phyloP scores from a whole-genome alignment of 2,113 vertebrate genomes.

The Elgaria multicarinata region DNA sequence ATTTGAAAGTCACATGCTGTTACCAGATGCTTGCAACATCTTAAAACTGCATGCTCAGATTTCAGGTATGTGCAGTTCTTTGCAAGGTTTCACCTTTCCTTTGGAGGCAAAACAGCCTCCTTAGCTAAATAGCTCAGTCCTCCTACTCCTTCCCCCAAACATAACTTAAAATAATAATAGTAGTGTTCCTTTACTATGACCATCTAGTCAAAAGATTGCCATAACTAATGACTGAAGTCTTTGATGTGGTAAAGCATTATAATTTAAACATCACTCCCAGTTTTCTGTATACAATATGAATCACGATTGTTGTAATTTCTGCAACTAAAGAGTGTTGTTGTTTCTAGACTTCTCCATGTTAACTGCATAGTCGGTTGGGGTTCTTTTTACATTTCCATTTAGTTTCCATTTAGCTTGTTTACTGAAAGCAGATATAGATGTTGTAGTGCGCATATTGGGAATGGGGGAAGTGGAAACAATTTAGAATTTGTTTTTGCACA shows the following conservation, averaged over 20 bases:
- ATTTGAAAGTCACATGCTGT: conserved; percentile 31
- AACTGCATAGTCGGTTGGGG: neutral
- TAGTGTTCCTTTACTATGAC: neutral
- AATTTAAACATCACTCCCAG: conserved; percentile 5
- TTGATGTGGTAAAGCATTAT: conserved; percentile 2
- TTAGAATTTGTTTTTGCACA: neutral
- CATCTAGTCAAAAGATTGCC: conserved; percentile 17
- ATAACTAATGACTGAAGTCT: neutral
- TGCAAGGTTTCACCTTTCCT: neutral
- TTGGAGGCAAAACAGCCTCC: conserved; percentile 2
- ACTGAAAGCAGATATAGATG: neutral
- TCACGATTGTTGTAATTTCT: neutral
- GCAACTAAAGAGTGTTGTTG: neutral
- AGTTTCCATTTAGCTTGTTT: neutral
- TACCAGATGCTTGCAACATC: conserved; percentile 36
- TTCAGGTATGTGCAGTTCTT: conserved; percentile 45
- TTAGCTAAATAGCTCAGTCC: neutral
- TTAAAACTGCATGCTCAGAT: conserved; percentile 17
- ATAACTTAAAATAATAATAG: conserved; percentile 11
- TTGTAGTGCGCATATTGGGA: neutral
- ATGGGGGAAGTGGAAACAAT: neutral
- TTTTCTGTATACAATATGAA: neutral
- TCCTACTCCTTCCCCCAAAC: neutral
- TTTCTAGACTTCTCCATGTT: neutral
- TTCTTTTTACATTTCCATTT: neutral